Evolutionary conservation across 2,888 invertebrate genomes (phyloP).

Genomic region (Pogonocherus hispidulus): DNA sequence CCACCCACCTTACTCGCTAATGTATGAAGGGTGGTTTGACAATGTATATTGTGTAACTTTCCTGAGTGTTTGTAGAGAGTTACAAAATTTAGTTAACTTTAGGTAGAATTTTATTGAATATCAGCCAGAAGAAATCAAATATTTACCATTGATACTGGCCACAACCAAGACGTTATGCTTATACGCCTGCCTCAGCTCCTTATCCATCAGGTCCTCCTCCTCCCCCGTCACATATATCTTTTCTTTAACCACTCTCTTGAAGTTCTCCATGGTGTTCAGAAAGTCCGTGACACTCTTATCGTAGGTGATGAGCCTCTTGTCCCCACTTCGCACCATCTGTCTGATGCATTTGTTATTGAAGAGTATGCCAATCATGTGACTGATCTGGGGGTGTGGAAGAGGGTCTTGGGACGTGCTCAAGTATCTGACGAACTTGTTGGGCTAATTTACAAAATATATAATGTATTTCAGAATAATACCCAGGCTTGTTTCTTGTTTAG

Average conservation of each 20-base stretch:
- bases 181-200: constrained; percentile 52
- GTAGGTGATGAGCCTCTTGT: constrained; percentile 7
- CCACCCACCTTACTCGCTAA: too few species aligned
- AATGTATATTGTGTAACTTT: too few species aligned
- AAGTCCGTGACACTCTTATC: constrained; percentile 34
- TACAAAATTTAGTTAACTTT: too few species aligned
- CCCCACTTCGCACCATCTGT: constrained; percentile 10
- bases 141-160: constrained; percentile 46
- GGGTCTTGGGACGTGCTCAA: neutral
- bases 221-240: constrained; percentile 53
- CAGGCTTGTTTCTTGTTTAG: too few species aligned
- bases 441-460: neutral
- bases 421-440: neutral
- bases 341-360: constrained; percentile 51
- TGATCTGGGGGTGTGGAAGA: constrained; percentile 39
- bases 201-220: constrained; percentile 51
- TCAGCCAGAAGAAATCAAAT: neutral
- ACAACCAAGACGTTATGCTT: constrained; percentile 51
- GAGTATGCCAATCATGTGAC: constrained; percentile 49
- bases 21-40: too few species aligned
- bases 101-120: neutral
- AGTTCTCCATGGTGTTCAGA: constrained; percentile 35
- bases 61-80: too few species aligned
- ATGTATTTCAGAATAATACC: too few species aligned
- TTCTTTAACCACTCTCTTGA: constrained; percentile 44